Evolutionary conservation across 2,888 invertebrate species (phyloP).

Genomic region (Electrophaes corylata): DNA sequence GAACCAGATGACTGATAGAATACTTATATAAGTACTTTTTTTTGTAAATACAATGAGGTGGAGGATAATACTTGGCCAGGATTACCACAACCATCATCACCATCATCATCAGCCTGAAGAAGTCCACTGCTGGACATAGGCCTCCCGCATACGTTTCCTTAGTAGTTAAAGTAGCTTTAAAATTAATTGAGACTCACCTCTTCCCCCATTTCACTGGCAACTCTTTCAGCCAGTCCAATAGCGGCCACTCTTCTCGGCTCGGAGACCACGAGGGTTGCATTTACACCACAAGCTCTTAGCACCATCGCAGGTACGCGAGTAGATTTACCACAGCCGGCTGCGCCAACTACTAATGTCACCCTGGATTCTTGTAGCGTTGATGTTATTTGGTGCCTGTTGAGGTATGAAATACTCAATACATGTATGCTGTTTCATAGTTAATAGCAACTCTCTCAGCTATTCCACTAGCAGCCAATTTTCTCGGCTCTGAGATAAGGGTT

Average conservation of each 20-base stretch:
- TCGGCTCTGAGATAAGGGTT: constrained; percentile 86
- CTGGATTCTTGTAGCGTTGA: constrained; percentile 75
- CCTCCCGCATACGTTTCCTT: too few relatives aligned
- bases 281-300: constrained; percentile 63
- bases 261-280: constrained; percentile 85
- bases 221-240: constrained; percentile 83
- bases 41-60: too few relatives aligned
- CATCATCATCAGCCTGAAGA: too few relatives aligned
- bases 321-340: constrained; percentile 90
- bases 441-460: constrained; percentile 85
- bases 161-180: too few relatives aligned
- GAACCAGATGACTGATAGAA: too few relatives aligned
- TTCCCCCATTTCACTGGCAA: constrained; percentile 86
- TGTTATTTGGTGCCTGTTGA: constrained; percentile 72
- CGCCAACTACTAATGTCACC: constrained; percentile 86
- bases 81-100: too few relatives aligned
- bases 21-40: too few relatives aligned
- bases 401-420: too few relatives aligned
- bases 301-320: constrained; percentile 87
- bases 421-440: too few relatives aligned
- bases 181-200: constrained; percentile 57
- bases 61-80: too few relatives aligned
- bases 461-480: constrained; percentile 88
- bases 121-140: too few relatives aligned
- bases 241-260: constrained; percentile 89